Evolutionary conservation across 2,113 vertebrate species (phyloP).

Genomic region (Crypturellus undulatus): DNA sequence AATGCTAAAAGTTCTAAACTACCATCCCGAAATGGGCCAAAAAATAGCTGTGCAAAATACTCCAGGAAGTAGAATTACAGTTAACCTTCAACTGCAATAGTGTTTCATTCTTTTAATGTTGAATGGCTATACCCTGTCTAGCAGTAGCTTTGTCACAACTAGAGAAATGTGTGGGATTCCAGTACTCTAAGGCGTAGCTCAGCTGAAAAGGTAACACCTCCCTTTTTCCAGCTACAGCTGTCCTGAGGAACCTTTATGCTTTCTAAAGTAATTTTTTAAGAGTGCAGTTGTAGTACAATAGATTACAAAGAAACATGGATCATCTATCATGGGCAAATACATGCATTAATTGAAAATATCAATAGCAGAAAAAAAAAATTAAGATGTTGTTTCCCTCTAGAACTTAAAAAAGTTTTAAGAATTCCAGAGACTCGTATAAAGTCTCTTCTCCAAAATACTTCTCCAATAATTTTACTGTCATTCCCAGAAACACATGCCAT

Average conservation of each 20-base stretch:
- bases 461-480: neutral
- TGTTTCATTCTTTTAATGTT: slow-evolving; percentile 7
- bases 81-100: slow-evolving; percentile 36
- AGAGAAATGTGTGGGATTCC: neutral
- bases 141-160: neutral
- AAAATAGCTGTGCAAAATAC: neutral
- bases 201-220: neutral
- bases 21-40: neutral
- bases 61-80: slow-evolving; percentile 30
- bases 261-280: neutral
- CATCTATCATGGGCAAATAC: neutral
- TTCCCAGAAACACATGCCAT: neutral
- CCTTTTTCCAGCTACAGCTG: neutral
- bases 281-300: neutral
- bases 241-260: neutral
- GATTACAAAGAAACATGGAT: neutral
- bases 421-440: neutral
- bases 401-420: neutral
- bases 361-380: neutral
- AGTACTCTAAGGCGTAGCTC: neutral
- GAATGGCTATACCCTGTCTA: neutral
- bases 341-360: neutral
- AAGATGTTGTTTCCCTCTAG: neutral
- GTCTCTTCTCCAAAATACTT: neutral
- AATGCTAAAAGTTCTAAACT: neutral